Conservation (phyloP, 2,797 vertebrate genomes). For the Clarias pachynema region DNA sequence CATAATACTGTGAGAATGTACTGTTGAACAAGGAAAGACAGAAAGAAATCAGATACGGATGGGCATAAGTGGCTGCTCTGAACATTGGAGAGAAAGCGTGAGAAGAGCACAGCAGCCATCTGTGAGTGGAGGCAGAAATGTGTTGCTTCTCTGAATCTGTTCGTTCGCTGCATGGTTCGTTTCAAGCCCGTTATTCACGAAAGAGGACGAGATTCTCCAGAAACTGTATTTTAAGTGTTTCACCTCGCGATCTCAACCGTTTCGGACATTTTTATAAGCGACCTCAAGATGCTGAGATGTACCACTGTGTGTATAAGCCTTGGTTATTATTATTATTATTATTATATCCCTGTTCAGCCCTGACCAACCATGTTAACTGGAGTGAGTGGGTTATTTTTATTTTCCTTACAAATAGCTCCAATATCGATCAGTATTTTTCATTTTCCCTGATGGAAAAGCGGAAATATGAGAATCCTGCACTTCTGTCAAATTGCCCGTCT, state of each 20-base stretch:
- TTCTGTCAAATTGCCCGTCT: slow-evolving; percentile 55
- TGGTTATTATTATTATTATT: slow-evolving; percentile 12
- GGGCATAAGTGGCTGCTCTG: slow-evolving; percentile 38
- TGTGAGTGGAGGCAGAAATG: slow-evolving; percentile 49
- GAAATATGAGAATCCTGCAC: slow-evolving; percentile 55
- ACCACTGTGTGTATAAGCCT: slow-evolving; percentile 63
- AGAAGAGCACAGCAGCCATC: slow-evolving; percentile 38
- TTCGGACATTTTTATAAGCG: slow-evolving; percentile 42
- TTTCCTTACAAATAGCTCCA: slow-evolving; percentile 67
- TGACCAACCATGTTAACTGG: slow-evolving; percentile 35
- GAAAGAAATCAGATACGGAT: slow-evolving; percentile 43
- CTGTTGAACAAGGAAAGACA: slow-evolving; percentile 23
- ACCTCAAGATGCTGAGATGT: slow-evolving; percentile 60
- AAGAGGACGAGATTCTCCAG: slow-evolving; percentile 37
- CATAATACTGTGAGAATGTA: slow-evolving; percentile 35
- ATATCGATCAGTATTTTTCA: slow-evolving; percentile 64
- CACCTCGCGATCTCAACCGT: neutral
- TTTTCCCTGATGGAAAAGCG: slow-evolving; percentile 60
- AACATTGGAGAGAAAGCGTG: slow-evolving; percentile 34
- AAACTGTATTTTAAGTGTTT: slow-evolving; percentile 31
- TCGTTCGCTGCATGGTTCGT: slow-evolving; percentile 22
- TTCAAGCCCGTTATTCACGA: slow-evolving; percentile 16
- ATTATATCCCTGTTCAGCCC: slow-evolving; percentile 19
- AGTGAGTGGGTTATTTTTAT: slow-evolving; percentile 29
- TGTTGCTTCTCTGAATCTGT: slow-evolving; percentile 40